These are phyloP conservation scores for Asteroscopus sphinx DNA, from an alignment of 2,888 invertebrate species.

Conservation along the genomic window DNA sequence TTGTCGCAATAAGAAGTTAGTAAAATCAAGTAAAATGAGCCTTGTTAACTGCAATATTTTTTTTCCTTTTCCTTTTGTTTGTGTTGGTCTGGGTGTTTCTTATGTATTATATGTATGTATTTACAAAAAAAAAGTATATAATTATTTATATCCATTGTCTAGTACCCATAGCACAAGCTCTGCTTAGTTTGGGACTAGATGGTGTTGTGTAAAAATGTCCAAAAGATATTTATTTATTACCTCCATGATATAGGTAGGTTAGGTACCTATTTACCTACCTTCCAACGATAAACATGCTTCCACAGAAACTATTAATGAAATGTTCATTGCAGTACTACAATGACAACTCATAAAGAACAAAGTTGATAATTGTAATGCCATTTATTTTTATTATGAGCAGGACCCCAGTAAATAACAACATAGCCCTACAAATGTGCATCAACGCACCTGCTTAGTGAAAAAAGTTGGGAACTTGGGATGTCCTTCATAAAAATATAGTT, in stretches of 20 bases:
- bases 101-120: too few relatives aligned
- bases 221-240: too few relatives aligned
- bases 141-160: too few relatives aligned
- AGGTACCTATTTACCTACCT: slow-evolving; percentile 2
- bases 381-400: slow-evolving; percentile 74
- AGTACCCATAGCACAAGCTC: too few relatives aligned
- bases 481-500: slow-evolving; percentile 70
- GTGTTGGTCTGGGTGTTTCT: too few relatives aligned
- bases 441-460: slow-evolving; percentile 80
- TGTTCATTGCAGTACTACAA: slow-evolving; percentile 67
- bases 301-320: slow-evolving; percentile 66
- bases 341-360: slow-evolving; percentile 70
- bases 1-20: too few relatives aligned
- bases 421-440: slow-evolving; percentile 71
- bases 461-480: slow-evolving; percentile 77
- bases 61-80: slow-evolving; percentile 16
- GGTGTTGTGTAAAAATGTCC: too few relatives aligned
- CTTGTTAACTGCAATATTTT: slow-evolving; percentile 17
- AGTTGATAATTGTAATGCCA: slow-evolving; percentile 80
- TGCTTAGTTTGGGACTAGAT: too few relatives aligned
- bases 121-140: too few relatives aligned
- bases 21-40: slow-evolving; percentile 14
- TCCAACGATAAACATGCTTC: slow-evolving; percentile 20
- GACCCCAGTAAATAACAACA: slow-evolving; percentile 74
- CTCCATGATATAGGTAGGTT: too few relatives aligned